These are phyloP conservation scores for Agapornis canus DNA, from an alignment of 2,797 vertebrate genomes.

Conservation along the genomic window DNA sequence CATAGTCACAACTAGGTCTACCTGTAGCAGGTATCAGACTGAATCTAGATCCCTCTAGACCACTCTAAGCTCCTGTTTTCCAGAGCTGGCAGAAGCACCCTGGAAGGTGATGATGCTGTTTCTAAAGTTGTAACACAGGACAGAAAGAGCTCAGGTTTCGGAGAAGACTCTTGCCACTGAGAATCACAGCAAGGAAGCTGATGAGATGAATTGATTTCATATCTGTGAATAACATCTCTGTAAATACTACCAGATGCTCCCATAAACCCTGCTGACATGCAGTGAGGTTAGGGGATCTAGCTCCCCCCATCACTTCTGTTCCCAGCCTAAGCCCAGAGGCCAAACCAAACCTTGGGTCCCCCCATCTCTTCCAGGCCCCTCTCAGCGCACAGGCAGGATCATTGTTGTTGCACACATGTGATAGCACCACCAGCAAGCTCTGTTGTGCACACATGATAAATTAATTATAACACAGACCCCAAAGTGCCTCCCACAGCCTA, in stretches of 20 bases:
- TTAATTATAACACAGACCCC: conserved; percentile 26
- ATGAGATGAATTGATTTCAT: not conserved
- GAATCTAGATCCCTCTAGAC: not conserved
- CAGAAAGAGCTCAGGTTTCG: not conserved
- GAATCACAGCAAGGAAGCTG: not conserved
- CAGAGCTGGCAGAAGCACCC: not conserved
- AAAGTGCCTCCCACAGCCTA: conserved; percentile 46
- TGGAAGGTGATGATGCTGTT: not conserved
- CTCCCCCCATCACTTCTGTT: not conserved
- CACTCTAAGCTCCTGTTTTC: not conserved
- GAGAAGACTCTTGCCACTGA: not conserved
- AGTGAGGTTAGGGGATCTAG: not conserved
- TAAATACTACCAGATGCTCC: conserved; percentile 21
- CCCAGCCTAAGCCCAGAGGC: not conserved
- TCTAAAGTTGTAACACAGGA: not conserved
- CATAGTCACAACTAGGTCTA: not conserved
- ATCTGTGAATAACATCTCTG: not conserved
- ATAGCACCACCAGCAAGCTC: conserved; percentile 14
- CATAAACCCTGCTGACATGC: not conserved
- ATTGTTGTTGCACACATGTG: not conserved
- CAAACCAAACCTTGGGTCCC: not conserved
- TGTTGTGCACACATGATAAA: conserved; percentile 31
- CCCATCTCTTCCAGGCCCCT: not conserved
- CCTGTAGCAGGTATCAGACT: not conserved
- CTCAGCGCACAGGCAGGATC: not conserved